phyloP scores from a whole-genome alignment of 2,113 vertebrate genomes.

The Oreochromis tanganicae region DNA sequence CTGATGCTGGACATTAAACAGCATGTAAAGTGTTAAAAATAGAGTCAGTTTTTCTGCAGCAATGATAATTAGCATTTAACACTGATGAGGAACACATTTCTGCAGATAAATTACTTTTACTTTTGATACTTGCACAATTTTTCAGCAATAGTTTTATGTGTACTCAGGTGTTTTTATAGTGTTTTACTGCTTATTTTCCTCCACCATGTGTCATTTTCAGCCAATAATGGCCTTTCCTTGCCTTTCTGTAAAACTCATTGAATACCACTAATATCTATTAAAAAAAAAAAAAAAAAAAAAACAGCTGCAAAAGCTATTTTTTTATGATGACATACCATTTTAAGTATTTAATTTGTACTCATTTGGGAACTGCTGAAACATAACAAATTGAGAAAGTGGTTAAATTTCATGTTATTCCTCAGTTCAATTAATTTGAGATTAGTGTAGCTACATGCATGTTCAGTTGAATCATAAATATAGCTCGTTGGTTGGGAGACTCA shows the following conservation, averaged over 20 bases:
- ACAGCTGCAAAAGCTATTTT: accelerated
- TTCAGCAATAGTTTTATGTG: not conserved
- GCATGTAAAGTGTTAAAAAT: not conserved
- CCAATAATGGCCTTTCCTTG: not conserved
- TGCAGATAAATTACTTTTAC: not conserved
- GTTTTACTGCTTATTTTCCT: not conserved
- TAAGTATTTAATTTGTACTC: not conserved
- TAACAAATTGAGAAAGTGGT: not conserved
- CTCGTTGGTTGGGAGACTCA: not conserved
- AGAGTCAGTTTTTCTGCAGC: not conserved
- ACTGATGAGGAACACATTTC: not conserved
- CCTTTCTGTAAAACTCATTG: not conserved
- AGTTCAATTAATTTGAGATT: not conserved
- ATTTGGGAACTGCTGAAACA: not conserved
- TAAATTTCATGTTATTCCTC: not conserved
- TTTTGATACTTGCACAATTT: not conserved
- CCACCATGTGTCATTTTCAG: not conserved
- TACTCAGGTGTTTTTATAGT: not conserved
- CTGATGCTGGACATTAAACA: not conserved
- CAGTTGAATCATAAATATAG: not conserved
- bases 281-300: accelerated
- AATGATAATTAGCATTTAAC: not conserved
- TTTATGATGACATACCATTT: not conserved
- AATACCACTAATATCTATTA: not conserved
- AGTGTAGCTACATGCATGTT: not conserved